Percentiles rank a stretch among this genome's conserved stretches.
These are phyloP conservation scores for Laticauda colubrina DNA, from an alignment of 2,113 vertebrate genomes.

Conservation along the genomic window DNA sequence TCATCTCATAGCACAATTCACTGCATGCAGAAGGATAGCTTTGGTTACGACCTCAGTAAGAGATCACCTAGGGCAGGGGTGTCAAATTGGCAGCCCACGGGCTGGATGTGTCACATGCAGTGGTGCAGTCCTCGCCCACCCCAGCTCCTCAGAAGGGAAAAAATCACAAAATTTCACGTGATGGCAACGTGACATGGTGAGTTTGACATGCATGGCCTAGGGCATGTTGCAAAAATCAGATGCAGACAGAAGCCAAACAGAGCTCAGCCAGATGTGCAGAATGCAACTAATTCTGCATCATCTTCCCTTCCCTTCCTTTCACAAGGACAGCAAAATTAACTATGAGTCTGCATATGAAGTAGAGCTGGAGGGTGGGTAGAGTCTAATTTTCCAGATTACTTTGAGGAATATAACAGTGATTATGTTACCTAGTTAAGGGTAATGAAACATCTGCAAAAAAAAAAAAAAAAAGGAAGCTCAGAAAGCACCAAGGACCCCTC, in stretches of 20 bases:
- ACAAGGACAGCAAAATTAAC: not conserved
- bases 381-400: not conserved
- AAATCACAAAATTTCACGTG: too few species aligned
- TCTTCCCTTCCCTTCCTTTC: not conserved
- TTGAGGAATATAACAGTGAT: not conserved
- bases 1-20: conserved; percentile 46
- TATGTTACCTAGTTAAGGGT: too few species aligned
- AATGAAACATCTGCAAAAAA: too few species aligned
- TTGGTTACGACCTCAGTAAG: conserved; percentile 48
- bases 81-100: too few species aligned
- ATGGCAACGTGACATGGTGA: rapidly evolving
- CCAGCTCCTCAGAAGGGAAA: too few species aligned
- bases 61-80: not conserved
- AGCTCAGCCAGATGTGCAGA: not conserved
- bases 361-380: not conserved
- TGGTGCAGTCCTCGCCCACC: too few species aligned
- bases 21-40: conserved; percentile 17
- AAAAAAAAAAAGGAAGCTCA: too few species aligned
- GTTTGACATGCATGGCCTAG: not conserved
- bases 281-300: conserved; percentile 12
- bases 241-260: not conserved
- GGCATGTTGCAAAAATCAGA: conserved; percentile 42
- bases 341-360: conserved; percentile 16
- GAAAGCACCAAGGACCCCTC: too few species aligned
- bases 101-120: too few species aligned